These are phyloP conservation scores for Sebastes kiyomatsui DNA, from an alignment of 2,797 vertebrate species.

Conservation along the genomic window DNA sequence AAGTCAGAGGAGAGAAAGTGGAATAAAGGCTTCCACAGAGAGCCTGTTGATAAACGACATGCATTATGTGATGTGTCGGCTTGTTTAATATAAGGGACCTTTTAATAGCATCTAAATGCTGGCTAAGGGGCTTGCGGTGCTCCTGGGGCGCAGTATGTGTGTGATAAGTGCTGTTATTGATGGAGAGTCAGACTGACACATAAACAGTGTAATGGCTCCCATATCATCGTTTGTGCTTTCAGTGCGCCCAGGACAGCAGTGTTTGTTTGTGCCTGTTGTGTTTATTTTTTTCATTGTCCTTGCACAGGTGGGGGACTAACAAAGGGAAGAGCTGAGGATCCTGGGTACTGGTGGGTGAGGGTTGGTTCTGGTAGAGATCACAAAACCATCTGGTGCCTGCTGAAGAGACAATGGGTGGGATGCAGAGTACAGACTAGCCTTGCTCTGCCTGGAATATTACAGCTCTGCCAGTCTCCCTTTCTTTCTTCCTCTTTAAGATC, in stretches of 20 bases:
- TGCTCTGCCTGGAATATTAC: not conserved
- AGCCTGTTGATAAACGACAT: slow-evolving; percentile 65
- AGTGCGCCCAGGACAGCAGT: slow-evolving; percentile 31
- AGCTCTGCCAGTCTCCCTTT: not conserved
- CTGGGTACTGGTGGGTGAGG: not conserved
- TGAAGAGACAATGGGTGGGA: not conserved
- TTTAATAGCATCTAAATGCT: slow-evolving; percentile 74
- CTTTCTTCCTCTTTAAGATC: not conserved
- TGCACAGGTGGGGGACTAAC: slow-evolving; percentile 19
- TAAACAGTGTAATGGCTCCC: slow-evolving; percentile 70
- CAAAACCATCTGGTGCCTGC: slow-evolving; percentile 13
- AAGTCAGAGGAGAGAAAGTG: slow-evolving; percentile 39
- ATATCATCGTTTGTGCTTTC: slow-evolving; percentile 56
- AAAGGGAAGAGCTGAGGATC: slow-evolving; percentile 9
- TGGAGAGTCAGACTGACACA: slow-evolving; percentile 66
- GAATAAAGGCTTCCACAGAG: slow-evolving; percentile 54
- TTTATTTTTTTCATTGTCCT: slow-evolving; percentile 32
- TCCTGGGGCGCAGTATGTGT: slow-evolving; percentile 44
- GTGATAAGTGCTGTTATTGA: slow-evolving; percentile 73
- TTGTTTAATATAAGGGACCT: slow-evolving; percentile 68
- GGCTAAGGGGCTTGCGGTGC: slow-evolving; percentile 52
- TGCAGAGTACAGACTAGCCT: not conserved
- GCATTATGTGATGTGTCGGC: slow-evolving; percentile 65
- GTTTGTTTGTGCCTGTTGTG: slow-evolving; percentile 43
- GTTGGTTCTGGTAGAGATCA: not conserved